These are phyloP conservation scores for Phenacoccus solenopsis DNA, from an alignment of 1,140 invertebrate species.

Conservation along the genomic window DNA sequence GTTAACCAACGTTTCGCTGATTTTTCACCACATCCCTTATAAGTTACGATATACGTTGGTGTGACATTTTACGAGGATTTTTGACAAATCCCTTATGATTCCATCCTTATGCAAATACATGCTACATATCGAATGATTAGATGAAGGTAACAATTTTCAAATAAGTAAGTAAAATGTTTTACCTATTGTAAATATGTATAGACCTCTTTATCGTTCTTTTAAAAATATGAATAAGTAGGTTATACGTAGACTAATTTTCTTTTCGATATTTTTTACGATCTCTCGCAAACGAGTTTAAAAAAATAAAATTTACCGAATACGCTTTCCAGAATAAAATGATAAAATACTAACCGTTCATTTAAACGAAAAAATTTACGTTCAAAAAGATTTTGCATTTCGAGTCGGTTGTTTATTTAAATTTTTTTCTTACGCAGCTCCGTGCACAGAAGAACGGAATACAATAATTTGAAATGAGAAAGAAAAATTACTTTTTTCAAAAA, in stretches of 20 bases:
- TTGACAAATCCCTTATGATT: no score
- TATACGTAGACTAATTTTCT: no score
- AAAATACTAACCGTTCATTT: neutral
- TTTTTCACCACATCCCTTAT: neutral
- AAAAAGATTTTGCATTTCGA: neutral
- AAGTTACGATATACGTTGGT: neutral
- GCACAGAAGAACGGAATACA: conserved; percentile 10
- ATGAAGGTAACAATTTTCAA: no score
- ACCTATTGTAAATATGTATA: no score
- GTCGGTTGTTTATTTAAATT: neutral
- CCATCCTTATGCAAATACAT: no score
- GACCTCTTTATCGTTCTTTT: no score
- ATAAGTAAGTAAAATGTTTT: no score
- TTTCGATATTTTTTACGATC: no score
- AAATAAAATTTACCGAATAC: no score
- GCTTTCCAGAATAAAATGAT: neutral
- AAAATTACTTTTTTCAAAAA: conserved; percentile 11
- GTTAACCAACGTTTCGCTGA: neutral
- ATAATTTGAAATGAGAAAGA: conserved; percentile 16
- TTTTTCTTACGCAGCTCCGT: neutral
- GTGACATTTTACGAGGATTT: neutral
- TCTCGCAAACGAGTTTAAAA: no score
- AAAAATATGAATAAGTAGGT: no score
- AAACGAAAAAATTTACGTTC: neutral
- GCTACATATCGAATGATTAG: no score